phyloP scores from a whole-genome alignment of 2,888 invertebrate genomes.

The Iselma pallidipennis region DNA sequence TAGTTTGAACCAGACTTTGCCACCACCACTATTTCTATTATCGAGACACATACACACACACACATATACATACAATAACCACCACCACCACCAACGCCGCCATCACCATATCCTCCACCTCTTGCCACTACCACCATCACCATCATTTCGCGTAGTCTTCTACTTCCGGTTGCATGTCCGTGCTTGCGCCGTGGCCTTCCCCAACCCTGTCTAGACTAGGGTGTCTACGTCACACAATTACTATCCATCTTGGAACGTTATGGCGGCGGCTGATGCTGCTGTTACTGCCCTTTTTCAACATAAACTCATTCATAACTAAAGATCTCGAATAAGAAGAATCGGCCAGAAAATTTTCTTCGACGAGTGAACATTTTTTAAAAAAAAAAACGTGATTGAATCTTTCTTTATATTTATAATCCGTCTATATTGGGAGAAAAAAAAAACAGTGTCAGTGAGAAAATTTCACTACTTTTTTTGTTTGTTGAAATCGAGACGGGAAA shows the following conservation, averaged over 20 bases:
- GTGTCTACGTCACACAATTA: slow-evolving; percentile 40
- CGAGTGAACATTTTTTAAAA: too few relatives aligned
- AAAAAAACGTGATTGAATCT: too few relatives aligned
- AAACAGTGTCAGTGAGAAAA: neutral
- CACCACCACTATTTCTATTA: slow-evolving; percentile 8
- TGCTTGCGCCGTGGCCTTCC: slow-evolving; percentile 43
- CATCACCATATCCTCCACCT: neutral
- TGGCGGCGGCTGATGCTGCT: too few relatives aligned
- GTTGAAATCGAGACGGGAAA: neutral
- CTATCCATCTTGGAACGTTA: slow-evolving; percentile 24
- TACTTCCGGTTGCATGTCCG: slow-evolving; percentile 43
- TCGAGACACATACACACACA: too few relatives aligned
- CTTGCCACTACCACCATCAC: slow-evolving; percentile 2
- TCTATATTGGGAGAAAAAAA: neutral
- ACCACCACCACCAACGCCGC: neutral
- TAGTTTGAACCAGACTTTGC: slow-evolving; percentile 13
- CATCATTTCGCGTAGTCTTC: slow-evolving; percentile 25
- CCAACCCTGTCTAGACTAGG: slow-evolving; percentile 42
- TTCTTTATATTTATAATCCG: too few relatives aligned
- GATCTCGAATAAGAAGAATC: too few relatives aligned
- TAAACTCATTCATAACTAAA: slow-evolving; percentile 21
- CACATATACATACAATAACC: too few relatives aligned
- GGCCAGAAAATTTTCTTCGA: too few relatives aligned
- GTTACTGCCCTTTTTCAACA: slow-evolving; percentile 14
- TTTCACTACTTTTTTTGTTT: neutral